These are phyloP conservation scores for Mugil cephalus DNA, from an alignment of 2,113 vertebrate species.

Conservation along the genomic window DNA sequence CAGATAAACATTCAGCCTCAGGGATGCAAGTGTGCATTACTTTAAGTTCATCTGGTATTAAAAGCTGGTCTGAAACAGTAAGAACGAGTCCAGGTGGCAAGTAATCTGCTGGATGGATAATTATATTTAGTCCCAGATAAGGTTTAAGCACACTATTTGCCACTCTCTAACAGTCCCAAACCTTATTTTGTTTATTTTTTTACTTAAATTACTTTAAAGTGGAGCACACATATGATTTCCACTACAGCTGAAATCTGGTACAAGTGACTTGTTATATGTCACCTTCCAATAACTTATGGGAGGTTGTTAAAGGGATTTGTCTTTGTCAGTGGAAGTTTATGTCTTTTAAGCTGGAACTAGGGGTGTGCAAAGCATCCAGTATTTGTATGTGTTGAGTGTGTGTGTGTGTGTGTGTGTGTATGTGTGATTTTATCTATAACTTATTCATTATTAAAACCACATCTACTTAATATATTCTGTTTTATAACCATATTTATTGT, in stretches of 20 bases:
- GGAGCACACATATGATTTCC: conserved; percentile 7
- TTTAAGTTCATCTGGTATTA: not conserved
- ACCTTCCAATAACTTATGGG: conserved; percentile 17
- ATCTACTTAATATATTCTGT: too few species aligned
- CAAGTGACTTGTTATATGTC: conserved; percentile 21
- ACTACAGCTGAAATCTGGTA: conserved; percentile 10
- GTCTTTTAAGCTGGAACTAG: too few species aligned
- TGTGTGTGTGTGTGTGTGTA: too few species aligned
- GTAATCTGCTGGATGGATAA: conserved; percentile 1
- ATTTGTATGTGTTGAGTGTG: too few species aligned
- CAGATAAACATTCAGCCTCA: not conserved
- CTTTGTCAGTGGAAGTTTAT: too few species aligned
- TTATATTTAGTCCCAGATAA: conserved; percentile 18
- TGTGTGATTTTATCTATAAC: too few species aligned
- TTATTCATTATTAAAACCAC: too few species aligned
- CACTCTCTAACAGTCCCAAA: not conserved
- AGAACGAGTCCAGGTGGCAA: not conserved
- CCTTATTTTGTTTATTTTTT: too few species aligned
- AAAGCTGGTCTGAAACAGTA: not conserved
- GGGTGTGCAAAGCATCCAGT: too few species aligned
- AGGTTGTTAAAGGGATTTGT: conserved; percentile 31
- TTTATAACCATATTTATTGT: too few species aligned
- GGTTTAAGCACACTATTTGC: not conserved
- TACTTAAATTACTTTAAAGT: not conserved
- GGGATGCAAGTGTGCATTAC: not conserved